Conservation (phyloP, 2,113 vertebrate species). For the Solenodon paradoxus region DNA sequence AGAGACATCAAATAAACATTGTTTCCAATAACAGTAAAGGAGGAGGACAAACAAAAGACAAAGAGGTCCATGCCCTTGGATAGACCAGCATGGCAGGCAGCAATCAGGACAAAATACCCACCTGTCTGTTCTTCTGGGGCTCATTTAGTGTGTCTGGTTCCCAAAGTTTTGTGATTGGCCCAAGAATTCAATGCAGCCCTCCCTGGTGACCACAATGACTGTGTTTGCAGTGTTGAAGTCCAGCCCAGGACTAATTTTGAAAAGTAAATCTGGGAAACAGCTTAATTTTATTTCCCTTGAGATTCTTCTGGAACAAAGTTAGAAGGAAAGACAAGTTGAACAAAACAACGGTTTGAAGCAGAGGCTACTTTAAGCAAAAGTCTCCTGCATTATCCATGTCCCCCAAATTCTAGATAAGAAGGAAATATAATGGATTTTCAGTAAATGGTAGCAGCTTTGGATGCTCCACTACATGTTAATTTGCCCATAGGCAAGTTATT, state of each 20-base stretch:
- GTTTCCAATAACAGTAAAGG: not conserved
- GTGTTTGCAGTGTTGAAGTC: conserved; percentile 42
- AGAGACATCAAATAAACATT: not conserved
- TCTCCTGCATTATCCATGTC: not conserved
- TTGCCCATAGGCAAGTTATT: not conserved
- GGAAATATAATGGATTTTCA: conserved; percentile 75
- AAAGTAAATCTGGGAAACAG: conserved; percentile 69
- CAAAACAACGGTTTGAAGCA: conserved; percentile 41
- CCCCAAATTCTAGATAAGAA: conserved; percentile 70
- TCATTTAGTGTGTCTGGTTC: not conserved
- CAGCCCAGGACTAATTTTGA: conserved; percentile 70
- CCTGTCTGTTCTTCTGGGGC: conserved; percentile 54
- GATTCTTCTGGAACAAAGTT: conserved; percentile 62
- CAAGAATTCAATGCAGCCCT: conserved; percentile 45
- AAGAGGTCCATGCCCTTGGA: not conserved
- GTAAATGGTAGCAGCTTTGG: conserved; percentile 78
- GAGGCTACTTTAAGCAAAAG: conserved; percentile 58
- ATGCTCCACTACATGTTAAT: conserved; percentile 60
- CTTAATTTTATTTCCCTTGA: conserved; percentile 73
- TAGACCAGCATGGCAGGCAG: not conserved
- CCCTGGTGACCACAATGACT: conserved; percentile 46
- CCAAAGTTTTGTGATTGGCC: conserved; percentile 4
- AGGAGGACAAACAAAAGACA: not conserved
- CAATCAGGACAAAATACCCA: not conserved
- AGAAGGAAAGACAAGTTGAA: conserved; percentile 61